phyloP scores from a whole-genome alignment of 1,140 invertebrate genomes.

The Leptoteleia sp. region DNA sequence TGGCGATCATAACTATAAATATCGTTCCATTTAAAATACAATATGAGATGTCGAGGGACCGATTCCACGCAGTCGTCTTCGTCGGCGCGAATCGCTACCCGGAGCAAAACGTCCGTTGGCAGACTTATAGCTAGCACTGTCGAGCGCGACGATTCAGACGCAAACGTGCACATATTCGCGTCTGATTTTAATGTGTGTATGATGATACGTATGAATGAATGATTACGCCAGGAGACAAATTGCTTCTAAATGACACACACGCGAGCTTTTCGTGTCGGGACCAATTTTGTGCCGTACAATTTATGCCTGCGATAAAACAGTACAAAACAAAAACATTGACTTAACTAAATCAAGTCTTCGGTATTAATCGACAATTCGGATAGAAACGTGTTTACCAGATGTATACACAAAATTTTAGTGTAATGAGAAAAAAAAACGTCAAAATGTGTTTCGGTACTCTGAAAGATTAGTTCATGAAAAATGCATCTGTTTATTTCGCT shows the following conservation, averaged over 20 bases:
- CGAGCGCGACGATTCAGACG: conserved; percentile 73
- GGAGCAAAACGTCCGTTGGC: conserved; percentile 67
- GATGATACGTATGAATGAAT: conserved; percentile 39
- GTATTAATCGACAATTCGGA: too few species aligned
- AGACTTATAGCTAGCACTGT: conserved; percentile 77
- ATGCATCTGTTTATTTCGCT: too few species aligned
- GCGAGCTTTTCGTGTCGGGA: conserved; percentile 36
- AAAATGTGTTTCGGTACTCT: too few species aligned
- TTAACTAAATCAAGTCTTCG: too few species aligned
- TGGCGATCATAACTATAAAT: conserved; percentile 18
- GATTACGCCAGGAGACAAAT: conserved; percentile 55
- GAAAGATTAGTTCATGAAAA: too few species aligned
- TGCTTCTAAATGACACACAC: conserved; percentile 41
- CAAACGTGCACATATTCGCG: conserved; percentile 34
- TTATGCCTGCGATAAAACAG: background rate
- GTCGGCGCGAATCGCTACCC: conserved; percentile 51
- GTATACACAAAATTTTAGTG: too few species aligned
- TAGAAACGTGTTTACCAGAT: too few species aligned
- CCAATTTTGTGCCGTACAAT: conserved; percentile 18
- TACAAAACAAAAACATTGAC: background rate
- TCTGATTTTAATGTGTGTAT: conserved; percentile 39
- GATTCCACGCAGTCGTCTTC: background rate
- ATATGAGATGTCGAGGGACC: too few species aligned
- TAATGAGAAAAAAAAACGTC: too few species aligned
- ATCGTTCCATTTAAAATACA: background rate